Conservation (phyloP, 2,797 vertebrate genomes). For the Xiphophorus birchmanni region DNA sequence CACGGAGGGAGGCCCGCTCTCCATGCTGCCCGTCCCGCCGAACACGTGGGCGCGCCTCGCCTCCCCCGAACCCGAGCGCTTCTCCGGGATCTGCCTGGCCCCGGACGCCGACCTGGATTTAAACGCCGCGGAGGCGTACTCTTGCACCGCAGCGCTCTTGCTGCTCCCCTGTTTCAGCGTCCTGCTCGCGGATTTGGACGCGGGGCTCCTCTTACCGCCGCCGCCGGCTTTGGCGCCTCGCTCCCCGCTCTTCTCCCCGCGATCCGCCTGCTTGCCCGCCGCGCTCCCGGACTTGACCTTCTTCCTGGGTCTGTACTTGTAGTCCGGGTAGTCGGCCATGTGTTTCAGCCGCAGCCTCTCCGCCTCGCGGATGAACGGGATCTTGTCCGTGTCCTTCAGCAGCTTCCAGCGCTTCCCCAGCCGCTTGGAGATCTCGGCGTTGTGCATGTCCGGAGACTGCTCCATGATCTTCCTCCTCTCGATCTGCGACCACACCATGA, state of each 20-base stretch:
- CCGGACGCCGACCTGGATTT: conserved; percentile 86
- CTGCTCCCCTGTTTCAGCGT: conserved; percentile 81
- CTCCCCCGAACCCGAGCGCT: conserved; percentile 72
- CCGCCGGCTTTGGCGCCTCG: conserved; percentile 69
- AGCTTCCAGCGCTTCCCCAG: conserved; percentile 98
- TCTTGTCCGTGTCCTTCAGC: conserved; percentile 97
- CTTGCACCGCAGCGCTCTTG: conserved; percentile 73
- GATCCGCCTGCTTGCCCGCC: conserved; percentile 66
- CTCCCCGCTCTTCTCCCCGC: conserved; percentile 81
- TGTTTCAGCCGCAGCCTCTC: conserved; percentile 97
- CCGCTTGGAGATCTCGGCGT: conserved; percentile 98
- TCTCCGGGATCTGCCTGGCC: conserved; percentile 86
- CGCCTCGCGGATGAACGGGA: conserved; percentile 97
- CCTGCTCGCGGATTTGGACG: conserved; percentile 79
- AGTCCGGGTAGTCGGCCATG: conserved; percentile 99
- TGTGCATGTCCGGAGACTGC: conserved; percentile 98
- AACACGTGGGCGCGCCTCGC: conserved; percentile 87
- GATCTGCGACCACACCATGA: conserved; percentile 95
- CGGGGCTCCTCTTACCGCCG: conserved; percentile 74
- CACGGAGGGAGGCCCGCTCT: conserved; percentile 86
- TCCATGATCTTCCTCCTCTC: conserved; percentile 98
- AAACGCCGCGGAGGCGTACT: conserved; percentile 82
- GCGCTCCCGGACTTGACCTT: conserved; percentile 92
- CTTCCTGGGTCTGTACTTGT: conserved; percentile 99
- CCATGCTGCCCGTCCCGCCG: conserved; percentile 76